Percentiles rank a stretch among this genome's conserved stretches.
These are phyloP conservation scores for Gymnothorax reevesii DNA, from an alignment of 2,797 vertebrate genomes.

Conservation along the genomic window DNA sequence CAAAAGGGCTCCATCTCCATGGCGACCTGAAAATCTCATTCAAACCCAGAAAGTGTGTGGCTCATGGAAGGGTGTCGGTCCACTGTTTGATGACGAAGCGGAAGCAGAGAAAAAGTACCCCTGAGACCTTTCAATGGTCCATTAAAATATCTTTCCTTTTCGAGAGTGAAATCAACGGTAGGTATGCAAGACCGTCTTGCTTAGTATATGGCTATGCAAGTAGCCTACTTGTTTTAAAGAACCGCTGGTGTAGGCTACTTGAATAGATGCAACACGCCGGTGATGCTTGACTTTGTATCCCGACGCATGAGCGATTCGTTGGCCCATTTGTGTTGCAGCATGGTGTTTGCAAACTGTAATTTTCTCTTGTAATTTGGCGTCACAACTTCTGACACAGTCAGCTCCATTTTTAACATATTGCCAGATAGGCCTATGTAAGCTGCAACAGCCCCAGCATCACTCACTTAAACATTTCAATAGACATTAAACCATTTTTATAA, in stretches of 20 bases:
- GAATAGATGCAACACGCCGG: neutral
- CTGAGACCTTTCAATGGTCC: neutral
- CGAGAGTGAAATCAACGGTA: neutral
- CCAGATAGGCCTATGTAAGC: neutral
- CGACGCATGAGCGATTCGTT: neutral
- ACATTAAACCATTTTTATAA: neutral
- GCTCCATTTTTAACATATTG: neutral
- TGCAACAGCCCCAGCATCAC: neutral
- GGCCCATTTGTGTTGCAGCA: neutral
- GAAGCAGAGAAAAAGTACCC: neutral
- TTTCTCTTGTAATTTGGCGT: neutral
- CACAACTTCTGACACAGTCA: neutral
- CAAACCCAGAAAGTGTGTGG: slow-evolving; percentile 18
- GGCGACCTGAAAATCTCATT: slow-evolving; percentile 60
- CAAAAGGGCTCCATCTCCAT: slow-evolving; percentile 69
- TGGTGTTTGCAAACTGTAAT: neutral
- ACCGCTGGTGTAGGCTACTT: neutral
- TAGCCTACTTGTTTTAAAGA: neutral
- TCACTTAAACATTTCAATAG: neutral
- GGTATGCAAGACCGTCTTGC: neutral
- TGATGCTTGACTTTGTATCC: neutral
- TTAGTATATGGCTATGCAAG: neutral
- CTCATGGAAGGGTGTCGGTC: neutral
- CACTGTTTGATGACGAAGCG: neutral
- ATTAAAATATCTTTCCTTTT: neutral